Evolutionary conservation across 2,888 invertebrate species (phyloP).

Genomic region (Alloscopus bannaensis): DNA sequence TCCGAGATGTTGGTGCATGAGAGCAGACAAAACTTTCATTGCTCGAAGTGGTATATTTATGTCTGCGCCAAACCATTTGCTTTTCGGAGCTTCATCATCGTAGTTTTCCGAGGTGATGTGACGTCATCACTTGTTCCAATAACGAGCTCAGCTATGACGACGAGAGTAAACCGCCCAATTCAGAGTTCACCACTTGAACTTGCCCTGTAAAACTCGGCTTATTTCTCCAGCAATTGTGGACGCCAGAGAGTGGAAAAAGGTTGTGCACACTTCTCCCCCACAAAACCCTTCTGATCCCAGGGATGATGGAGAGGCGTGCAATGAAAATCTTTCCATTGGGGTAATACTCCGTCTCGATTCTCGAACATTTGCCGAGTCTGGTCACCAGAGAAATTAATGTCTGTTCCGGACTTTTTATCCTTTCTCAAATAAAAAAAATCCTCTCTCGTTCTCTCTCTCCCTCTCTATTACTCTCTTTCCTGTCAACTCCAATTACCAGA

Average conservation of each 20-base stretch:
- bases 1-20: too few species aligned
- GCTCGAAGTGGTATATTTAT: too few species aligned
- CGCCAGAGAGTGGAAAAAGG: not conserved
- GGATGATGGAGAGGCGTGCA: conserved; percentile 3
- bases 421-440: conserved; percentile 57
- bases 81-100: too few species aligned
- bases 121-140: too few species aligned
- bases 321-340: conserved; percentile 6
- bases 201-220: not conserved
- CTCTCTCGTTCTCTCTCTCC: conserved; percentile 19
- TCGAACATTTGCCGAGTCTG: conserved; percentile 37
- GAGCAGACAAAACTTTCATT: too few species aligned
- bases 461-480: conserved; percentile 16
- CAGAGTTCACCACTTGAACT: not conserved
- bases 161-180: not conserved
- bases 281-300: too few species aligned
- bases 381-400: conserved; percentile 58
- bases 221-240: not conserved
- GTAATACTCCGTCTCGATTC: conserved; percentile 7
- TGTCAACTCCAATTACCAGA: conserved; percentile 60
- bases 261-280: too few species aligned
- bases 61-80: too few species aligned
- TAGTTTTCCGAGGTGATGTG: too few species aligned
- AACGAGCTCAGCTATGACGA: too few species aligned
- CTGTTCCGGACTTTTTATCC: conserved; percentile 65